Base-by-base conservation (phyloP, 2,797 vertebrate species). In the Taenioides sp. region DNA sequence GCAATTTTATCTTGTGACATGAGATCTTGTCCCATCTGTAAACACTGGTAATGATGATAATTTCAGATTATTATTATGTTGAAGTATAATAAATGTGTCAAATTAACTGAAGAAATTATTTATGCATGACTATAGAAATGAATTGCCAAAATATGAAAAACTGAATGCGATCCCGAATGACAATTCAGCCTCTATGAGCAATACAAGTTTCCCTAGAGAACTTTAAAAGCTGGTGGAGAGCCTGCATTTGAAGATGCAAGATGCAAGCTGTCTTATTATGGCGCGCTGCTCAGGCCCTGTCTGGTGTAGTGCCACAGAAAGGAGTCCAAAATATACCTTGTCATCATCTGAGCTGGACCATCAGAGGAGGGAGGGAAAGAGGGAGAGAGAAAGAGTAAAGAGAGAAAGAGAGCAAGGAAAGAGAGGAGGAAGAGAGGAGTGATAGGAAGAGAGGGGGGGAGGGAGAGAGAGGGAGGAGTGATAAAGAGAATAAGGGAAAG, bases 321-420 rank as follows among this genome's bases (percentile, higher is more conserved):
- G 71, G 66, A 71, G 75, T 87, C 84, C 72, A 84, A 88, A 91
- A 84, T 84, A 79, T 85, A 88, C 79, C 86, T 83, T 83, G 84
- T 87, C 85, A 86, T 86, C 87, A 84, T 31, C 58, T 20, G 80
- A 74, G 67, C 74, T 11, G 69, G 77, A 74, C 79, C 85, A 86
- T 86, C 80, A 86, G 28, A 73, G 67, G 72, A 79, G 79, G 11
- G 28, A 37, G 59, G 7, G 59, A 34, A 2, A 37, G 18, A n/a
- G 17, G 22, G 54, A 10, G 5, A 59, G 14, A 14, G 23, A 59
- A 59, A 28, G 57, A 27, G 23, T 37, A 37, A 43, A 28, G 25
- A 59, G 18, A 17, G 81, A 81, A 79, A 87, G 75, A 85, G 87
- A 79, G 66, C 72, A 82, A 84, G 11, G 3, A 12, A 22, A 55